A percentile compares a stretch with the other conserved stretches of the same genome.
Conservation (phyloP, 64 coral and sea anemone genomes). For the Astreopora myriophthalma region DNA sequence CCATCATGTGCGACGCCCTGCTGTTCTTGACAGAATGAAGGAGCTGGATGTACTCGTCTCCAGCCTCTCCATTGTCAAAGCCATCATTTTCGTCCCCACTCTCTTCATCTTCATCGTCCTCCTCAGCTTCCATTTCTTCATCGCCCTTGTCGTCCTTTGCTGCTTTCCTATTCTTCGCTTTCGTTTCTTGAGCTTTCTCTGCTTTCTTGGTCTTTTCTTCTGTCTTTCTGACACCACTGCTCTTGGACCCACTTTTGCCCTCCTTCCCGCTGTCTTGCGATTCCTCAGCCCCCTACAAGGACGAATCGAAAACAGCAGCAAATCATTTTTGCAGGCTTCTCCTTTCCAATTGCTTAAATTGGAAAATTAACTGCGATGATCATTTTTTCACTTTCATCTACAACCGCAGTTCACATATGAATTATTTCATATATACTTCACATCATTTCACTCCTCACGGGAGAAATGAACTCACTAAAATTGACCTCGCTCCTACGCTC, state of each 20-base stretch:
- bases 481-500: no score
- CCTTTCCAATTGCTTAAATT: no score
- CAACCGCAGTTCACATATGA: no score
- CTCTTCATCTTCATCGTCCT: conserved; percentile 14
- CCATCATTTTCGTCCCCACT: conserved; percentile 30
- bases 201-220: not conserved
- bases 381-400: no score
- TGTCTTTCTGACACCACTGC: not conserved
- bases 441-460: no score
- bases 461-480: no score
- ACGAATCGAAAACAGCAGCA: not conserved
- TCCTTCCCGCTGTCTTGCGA: conserved; percentile 40
- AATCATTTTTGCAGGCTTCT: not conserved
- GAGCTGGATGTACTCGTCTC: conserved; percentile 25
- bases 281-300: not conserved
- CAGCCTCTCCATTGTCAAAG: conserved; percentile 25
- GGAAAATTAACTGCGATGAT: no score
- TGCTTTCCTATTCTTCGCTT: conserved; percentile 39
- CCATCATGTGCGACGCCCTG: conserved; percentile 60
- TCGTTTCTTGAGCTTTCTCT: conserved; percentile 31
- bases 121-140: not conserved
- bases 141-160: conserved; percentile 1
- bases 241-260: not conserved
- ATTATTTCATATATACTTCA: no score
- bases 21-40: conserved; percentile 68